Evolutionary conservation across 2,113 vertebrate genomes (phyloP), one percentile per base, ranked within the genome.

Genomic region (Tachysurus fulvidraco): DNA sequence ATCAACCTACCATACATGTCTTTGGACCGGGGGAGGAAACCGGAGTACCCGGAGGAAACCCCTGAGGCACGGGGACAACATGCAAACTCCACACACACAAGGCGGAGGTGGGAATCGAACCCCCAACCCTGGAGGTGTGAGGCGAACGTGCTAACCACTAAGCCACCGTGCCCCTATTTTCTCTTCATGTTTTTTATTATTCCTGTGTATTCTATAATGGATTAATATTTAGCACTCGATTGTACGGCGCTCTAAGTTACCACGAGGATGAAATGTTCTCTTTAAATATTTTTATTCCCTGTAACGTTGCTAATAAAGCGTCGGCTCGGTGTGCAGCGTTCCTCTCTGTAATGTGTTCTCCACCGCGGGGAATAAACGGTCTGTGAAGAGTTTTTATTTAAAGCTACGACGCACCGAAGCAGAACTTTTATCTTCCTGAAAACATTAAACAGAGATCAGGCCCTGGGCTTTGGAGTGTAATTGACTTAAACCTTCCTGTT

Each of bases 401-500:
- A 65, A 78, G 59, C 65, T 69, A 60, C 2, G 54, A 46, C 13
- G 71, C 41, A 74, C 76, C 16, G 4, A 83, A 17, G 30, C 30
- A 21, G 55, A 83, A 79, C 50, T 30, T 62, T 55, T 52, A 21
- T 65, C n/a, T 25, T 77, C 4, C 25, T 23, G 11, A 46, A 76
- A 55, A 30, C 65, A 62, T 71, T 77, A 83, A 86, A 69, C 36
- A n/a, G 76, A 85, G 25, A 12, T 65, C 81, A 57, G 55, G 77
- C 59, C 60, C 54, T 25, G 57, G 65, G 81, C 25, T 84, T 59
- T 54, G 14, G 25, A n/a, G 71, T 50, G 2, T 65, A 77, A 85
- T 87, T 85, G 80, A 54, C 21, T 73, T n/a, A 5, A 83, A 74
- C 41, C 41, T 60, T 71, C 25, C 11, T 9, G 17, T 36, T 59